phyloP scores from a whole-genome alignment of 2,888 invertebrate genomes.

The Watsonalla cultraria region DNA sequence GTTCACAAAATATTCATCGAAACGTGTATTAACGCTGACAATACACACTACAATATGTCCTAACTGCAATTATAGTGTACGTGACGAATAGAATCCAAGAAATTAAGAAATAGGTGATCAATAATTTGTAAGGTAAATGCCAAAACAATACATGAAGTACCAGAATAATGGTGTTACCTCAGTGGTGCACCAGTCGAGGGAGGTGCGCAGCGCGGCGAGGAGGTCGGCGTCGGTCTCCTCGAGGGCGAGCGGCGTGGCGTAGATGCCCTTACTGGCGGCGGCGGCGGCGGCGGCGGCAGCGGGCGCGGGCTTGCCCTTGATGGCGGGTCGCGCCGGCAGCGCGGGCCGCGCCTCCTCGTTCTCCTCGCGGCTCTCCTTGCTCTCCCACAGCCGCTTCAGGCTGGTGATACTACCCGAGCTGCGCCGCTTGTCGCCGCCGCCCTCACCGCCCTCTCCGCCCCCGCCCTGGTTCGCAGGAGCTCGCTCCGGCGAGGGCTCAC shows the following conservation, averaged over 20 bases:
- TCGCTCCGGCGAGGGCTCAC: constrained; percentile 89
- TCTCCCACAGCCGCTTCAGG: constrained; percentile 95
- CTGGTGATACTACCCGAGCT: constrained; percentile 96
- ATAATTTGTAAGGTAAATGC: no score
- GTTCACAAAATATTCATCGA: no score
- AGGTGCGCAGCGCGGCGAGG: constrained; percentile 74
- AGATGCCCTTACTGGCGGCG: constrained; percentile 70
- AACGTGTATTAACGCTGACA: no score
- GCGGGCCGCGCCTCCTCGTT: constrained; percentile 81
- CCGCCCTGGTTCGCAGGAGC: constrained; percentile 42
- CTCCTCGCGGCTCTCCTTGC: constrained; percentile 88
- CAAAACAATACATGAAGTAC: no score
- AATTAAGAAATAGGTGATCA: no score
- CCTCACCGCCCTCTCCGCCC: constrained; percentile 75
- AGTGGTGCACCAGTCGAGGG: constrained; percentile 79
- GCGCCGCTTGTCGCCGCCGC: constrained; percentile 90
- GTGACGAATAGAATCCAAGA: no score
- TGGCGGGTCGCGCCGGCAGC: constrained; percentile 47
- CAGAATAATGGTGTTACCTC: constrained; percentile 36
- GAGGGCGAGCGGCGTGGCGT: constrained; percentile 50
- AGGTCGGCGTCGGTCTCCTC: constrained; percentile 52
- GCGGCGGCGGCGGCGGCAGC: constrained; percentile 64
- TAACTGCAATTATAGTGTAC: no score
- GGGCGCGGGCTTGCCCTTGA: constrained; percentile 79
- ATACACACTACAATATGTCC: no score